Evolutionary conservation across 2,797 vertebrate genomes (phyloP).

Genomic region (Hozukius guyotensis): DNA sequence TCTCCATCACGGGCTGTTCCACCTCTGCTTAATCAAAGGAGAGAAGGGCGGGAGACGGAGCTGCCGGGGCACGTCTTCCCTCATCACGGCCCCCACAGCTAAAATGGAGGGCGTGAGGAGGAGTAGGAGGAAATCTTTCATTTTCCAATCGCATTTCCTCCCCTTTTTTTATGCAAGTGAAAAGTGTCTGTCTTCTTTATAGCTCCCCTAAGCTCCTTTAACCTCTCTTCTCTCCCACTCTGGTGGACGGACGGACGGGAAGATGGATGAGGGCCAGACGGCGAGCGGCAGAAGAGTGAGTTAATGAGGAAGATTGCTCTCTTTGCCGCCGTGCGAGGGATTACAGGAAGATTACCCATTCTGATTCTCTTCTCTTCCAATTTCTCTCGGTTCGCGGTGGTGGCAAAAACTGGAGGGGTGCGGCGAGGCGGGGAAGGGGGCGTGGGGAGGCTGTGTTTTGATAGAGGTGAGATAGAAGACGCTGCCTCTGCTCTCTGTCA

Average conservation of each 20-base stretch:
- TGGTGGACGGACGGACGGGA: conserved; percentile 43
- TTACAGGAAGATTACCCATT: conserved; percentile 75
- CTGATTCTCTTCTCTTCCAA: conserved; percentile 41
- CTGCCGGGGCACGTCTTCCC: conserved; percentile 2
- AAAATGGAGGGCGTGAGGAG: conserved; percentile 31
- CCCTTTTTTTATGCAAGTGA: conserved; percentile 36
- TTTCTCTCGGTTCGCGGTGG: conserved; percentile 8
- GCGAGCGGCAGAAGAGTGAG: conserved; percentile 47
- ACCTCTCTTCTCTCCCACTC: conserved; percentile 37
- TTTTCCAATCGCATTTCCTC: conserved; percentile 40
- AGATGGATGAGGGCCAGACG: conserved; percentile 56
- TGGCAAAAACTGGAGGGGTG: conserved; percentile 27
- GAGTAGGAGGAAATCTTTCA: conserved; percentile 29
- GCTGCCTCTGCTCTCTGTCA: conserved; percentile 32
- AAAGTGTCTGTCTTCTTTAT: conserved; percentile 47
- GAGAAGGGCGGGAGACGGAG: conserved; percentile 14
- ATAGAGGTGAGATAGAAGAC: conserved; percentile 55
- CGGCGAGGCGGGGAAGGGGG: not conserved
- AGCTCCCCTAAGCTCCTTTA: conserved; percentile 57
- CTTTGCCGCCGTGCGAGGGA: conserved; percentile 61
- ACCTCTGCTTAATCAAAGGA: conserved; percentile 39
- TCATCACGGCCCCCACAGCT: conserved; percentile 22
- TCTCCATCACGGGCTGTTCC: conserved; percentile 22
- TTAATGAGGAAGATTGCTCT: conserved; percentile 77
- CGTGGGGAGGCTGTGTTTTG: conserved; percentile 6